Evolutionary conservation across 1,140 invertebrate genomes (phyloP).

Genomic region (Trialeurodes vaporariorum): DNA sequence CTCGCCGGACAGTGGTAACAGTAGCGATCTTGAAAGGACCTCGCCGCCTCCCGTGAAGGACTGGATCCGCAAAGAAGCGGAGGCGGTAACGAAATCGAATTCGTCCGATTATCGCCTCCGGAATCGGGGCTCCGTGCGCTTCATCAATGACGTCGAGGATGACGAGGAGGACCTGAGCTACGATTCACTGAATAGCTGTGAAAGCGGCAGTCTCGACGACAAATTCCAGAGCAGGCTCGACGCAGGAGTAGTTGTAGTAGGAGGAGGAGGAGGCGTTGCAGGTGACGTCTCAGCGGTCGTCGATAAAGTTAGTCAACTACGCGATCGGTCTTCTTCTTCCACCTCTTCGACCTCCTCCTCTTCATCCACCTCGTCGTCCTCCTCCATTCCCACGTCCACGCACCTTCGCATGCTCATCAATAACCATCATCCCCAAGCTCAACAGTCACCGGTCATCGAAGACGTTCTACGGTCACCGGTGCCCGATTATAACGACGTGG

Average conservation of each 20-base stretch:
- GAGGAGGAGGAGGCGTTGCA: conserved; percentile 5
- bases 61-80: background rate
- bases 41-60: background rate
- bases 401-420: background rate
- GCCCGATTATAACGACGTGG: no score
- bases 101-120: conserved; percentile 23
- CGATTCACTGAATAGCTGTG: conserved; percentile 54
- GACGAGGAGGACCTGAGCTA: conserved; percentile 47
- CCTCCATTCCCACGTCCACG: background rate
- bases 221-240: conserved; percentile 12
- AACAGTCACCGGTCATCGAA: no score
- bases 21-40: conserved; percentile 51
- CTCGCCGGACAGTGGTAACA: conserved; percentile 69
- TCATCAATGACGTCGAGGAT: conserved; percentile 16
- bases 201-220: conserved; percentile 37
- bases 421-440: no score
- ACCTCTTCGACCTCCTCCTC: conserved; percentile 1
- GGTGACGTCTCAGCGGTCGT: background rate
- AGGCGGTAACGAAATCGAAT: conserved; percentile 19
- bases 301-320: conserved; percentile 3
- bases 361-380: background rate
- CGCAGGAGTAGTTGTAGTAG: conserved; percentile 10
- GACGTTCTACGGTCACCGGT: no score
- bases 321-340: conserved; percentile 4
- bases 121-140: conserved; percentile 47